Base-by-base conservation (phyloP, 2,113 vertebrate genomes). In the Morone saxatilis region DNA sequence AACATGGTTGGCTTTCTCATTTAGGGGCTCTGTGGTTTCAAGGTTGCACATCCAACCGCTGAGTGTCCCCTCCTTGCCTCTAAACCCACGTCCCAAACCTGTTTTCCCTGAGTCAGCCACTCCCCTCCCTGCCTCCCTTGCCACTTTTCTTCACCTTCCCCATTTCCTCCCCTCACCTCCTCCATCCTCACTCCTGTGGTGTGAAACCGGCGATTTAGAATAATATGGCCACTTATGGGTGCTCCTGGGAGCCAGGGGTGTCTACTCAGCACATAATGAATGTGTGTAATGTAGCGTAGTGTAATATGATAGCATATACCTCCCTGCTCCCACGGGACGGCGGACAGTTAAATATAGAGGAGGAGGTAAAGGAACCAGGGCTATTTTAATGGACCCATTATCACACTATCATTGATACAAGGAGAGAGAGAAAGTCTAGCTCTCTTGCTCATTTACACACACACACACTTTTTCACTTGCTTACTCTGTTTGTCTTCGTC, bases 191-290 rank as follows among this genome's bases (percentile, higher is more conserved):
- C 83, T 88, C 65, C 71, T 78, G 85, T 78, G 89, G 89, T 84
- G 92, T 93, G 92, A 92, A 94, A 93, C 86, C 53, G 51, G 88
- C 83, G 92, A 93, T 94, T 93, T 94, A 91, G 94, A 94, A 94
- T 94, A 93, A 94, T 94, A 91, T 62, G 85, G 90, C 92, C 93
- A 93, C 92, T 94, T 95, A 93, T 82, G 88, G 89, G 89, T 71
- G 91, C 92, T 94, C 91, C 90, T 87, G 92, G 93, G 93, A 93
- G 76, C 91, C 87, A 78, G 88, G 86, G 90, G 93, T 92, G 93
- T 91, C 93, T 93, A 86, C 92, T 94, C 94, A 91, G 94, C 94
- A 94, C 91, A 92, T 94, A 95, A 95, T 95, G 92, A 95, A 95
- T 94, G 94, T 92, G 93, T 94, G 92, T 94, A 95, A 95, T 95